Percentiles rank a stretch among this genome's conserved stretches.
phyloP scores from a whole-genome alignment of 2,113 vertebrate genomes.

The Platichthys flesus region DNA sequence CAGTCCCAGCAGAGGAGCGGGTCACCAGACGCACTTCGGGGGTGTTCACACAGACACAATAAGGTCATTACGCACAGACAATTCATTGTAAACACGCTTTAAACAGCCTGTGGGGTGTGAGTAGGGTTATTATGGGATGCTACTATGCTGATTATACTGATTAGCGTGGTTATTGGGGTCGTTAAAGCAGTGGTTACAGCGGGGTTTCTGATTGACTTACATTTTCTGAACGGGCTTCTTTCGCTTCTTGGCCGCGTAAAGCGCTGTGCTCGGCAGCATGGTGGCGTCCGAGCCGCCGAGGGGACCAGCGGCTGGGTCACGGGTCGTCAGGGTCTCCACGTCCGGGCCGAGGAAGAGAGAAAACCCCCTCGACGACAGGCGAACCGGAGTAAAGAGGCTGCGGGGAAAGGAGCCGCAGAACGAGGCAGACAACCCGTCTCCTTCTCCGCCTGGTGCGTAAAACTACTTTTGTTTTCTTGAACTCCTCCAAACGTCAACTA shows the following conservation, averaged over 20 bases:
- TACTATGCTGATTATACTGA: too few species aligned
- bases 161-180: too few species aligned
- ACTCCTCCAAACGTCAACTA: not conserved
- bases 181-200: too few species aligned
- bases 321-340: not conserved
- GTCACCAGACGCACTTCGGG: not conserved
- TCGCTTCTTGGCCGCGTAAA: slow-evolving; percentile 83
- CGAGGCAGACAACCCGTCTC: too few species aligned
- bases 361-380: too few species aligned
- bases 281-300: not conserved
- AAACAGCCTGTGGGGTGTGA: not conserved
- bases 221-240: slow-evolving; percentile 86
- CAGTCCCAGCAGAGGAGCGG: too few species aligned
- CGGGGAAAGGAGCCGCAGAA: too few species aligned
- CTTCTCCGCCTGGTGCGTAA: not conserved
- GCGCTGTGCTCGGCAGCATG: slow-evolving; percentile 73
- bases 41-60: not conserved
- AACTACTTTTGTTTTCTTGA: not conserved
- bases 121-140: too few species aligned
- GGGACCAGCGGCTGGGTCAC: not conserved
- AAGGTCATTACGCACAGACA: not conserved
- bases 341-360: not conserved
- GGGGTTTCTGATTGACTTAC: slow-evolving; percentile 63
- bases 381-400: too few species aligned
- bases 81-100: not conserved